Conservation (phyloP, 2,797 vertebrate species). For the Buceros bicornis region DNA sequence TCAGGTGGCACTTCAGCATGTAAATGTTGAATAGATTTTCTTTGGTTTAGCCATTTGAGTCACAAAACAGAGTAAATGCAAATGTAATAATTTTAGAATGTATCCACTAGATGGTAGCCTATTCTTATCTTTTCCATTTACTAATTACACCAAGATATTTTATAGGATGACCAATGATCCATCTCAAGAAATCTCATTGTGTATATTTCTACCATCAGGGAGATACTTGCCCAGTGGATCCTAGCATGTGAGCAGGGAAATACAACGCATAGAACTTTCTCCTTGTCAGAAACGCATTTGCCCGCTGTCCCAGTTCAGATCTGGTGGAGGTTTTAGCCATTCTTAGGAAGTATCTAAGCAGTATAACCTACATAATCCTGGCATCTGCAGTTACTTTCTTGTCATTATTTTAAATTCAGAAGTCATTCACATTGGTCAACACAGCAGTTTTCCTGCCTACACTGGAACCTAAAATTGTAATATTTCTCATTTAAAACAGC, state of each 20-base stretch:
- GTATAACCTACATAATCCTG: background rate
- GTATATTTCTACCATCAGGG: background rate
- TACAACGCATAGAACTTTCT: background rate
- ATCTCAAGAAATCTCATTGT: background rate
- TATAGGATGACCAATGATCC: background rate
- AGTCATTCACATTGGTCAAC: background rate
- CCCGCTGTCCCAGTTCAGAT: background rate
- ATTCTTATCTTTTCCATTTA: slow-evolving; percentile 52
- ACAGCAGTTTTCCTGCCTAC: background rate
- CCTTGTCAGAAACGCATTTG: background rate
- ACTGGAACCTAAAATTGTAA: background rate
- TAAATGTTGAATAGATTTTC: slow-evolving; percentile 23
- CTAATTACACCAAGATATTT: background rate
- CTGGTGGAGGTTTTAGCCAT: background rate
- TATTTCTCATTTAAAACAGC: background rate
- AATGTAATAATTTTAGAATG: slow-evolving; percentile 30
- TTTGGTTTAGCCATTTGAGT: slow-evolving; percentile 56
- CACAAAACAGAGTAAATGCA: slow-evolving; percentile 49
- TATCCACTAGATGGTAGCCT: slow-evolving; percentile 82
- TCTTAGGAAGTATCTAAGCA: background rate
- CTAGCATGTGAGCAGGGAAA: background rate
- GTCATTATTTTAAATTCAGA: background rate
- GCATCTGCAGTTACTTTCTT: background rate
- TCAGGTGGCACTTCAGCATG: slow-evolving; percentile 28
- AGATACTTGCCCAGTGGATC: background rate